Base-by-base conservation (phyloP, 2,797 vertebrate species). In the Trachops cirrhosus region DNA sequence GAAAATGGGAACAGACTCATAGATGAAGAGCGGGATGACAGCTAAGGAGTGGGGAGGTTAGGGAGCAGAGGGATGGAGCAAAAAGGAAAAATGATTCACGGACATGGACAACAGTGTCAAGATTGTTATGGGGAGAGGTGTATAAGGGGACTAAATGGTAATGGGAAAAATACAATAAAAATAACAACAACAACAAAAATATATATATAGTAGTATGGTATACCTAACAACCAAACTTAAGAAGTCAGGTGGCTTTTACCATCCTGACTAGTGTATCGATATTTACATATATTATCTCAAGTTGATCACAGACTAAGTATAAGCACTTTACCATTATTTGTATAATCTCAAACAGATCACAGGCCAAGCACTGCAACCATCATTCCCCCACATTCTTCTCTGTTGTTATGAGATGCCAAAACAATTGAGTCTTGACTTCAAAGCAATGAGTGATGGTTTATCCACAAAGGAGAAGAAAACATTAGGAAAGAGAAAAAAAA, bases 201-300 rank as follows among this genome's bases (percentile, higher is more conserved):
- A 48, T 46, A 74, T 74, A 46, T 22, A 68, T 50, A 46, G 9
- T 16, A 71, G 19, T 41, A 46, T 39, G 48, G 3, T 41, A 6
- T 46, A 68, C 24, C 32, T 79, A 84, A 54, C 7, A 84, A 41
- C 19, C 44, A 46, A 44, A 88, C 8, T 62, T 52, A 67, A 87
- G 71, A 50, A 14, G 3, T 71, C n/a, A 87, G 22, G 26, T 44
- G 18, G 37, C 15, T n/a, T 22, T 78, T 37, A 80, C 19, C 10
- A 52, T 79, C 5, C 37, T 92, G 80, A 59, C 3, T 73, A 93
- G 46, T 74, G 93, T 68, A 84, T 4, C 37, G 29, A 3, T 82
- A 48, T 37, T 86, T 70, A 89, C 2, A 93, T 68, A 95, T 73
- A 91, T 86, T 89, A 97, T 95, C 19, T 94, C 44, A 94, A 96